Evolutionary conservation across 2,113 vertebrate genomes (phyloP).

Genomic region (Ibidorhyncha struthersii): DNA sequence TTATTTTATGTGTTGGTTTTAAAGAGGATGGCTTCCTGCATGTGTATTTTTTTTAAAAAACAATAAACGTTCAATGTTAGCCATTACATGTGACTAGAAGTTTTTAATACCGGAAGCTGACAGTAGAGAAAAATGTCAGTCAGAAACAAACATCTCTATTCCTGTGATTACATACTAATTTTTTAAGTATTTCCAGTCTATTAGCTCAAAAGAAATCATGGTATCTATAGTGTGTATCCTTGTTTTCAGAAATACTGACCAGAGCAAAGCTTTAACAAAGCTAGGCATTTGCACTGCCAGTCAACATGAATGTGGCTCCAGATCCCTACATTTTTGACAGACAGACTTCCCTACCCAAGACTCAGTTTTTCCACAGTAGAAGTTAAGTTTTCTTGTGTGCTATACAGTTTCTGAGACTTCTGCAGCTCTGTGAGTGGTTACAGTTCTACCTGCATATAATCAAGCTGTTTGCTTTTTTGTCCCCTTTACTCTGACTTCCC

Average conservation of each 20-base stretch:
- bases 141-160: background rate
- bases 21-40: conserved; percentile 35
- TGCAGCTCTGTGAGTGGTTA: background rate
- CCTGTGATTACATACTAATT: background rate
- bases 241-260: background rate
- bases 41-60: conserved; percentile 26
- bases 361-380: background rate
- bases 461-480: background rate
- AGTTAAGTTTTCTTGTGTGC: background rate
- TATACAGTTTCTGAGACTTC: background rate
- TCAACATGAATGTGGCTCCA: background rate
- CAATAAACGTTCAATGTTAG: conserved; percentile 5
- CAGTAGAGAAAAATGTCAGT: background rate
- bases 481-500: background rate
- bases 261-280: background rate
- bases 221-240: background rate
- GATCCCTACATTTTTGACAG: background rate
- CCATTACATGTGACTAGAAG: background rate
- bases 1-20: background rate
- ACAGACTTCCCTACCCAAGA: background rate
- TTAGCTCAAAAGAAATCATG: background rate
- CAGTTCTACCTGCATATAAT: background rate
- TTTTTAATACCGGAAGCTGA: background rate
- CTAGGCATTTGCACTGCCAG: background rate
- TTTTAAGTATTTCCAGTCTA: background rate